Conservation (phyloP, 1,140 invertebrate genomes). For the Rhagoletis zephyria region DNA sequence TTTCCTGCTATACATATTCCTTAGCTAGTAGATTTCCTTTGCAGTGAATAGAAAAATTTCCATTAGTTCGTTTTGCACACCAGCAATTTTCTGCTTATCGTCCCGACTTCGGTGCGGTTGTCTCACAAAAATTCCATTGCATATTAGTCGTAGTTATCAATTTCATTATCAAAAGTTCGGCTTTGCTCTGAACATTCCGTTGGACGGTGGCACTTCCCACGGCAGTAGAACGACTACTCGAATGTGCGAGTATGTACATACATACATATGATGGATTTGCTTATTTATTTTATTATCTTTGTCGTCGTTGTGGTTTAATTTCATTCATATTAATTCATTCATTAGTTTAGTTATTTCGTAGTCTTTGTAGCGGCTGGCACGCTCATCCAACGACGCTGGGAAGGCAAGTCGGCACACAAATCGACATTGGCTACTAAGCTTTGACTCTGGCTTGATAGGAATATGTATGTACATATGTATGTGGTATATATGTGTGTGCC, state of each 20-base stretch:
- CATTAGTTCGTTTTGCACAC: neutral
- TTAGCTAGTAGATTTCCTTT: neutral
- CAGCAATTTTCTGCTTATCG: neutral
- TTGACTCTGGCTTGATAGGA: neutral
- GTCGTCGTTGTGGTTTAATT: conserved; percentile 20
- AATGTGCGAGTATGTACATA: neutral
- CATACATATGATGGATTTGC: neutral
- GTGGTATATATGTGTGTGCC: no score
- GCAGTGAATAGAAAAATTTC: neutral
- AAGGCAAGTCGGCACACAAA: no score
- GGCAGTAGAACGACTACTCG: neutral
- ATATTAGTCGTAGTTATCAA: conserved; percentile 35
- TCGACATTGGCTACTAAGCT: neutral
- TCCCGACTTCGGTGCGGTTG: neutral
- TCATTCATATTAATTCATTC: conserved; percentile 43
- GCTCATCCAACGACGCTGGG: neutral
- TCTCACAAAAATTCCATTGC: conserved; percentile 32
- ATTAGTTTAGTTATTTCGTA: neutral
- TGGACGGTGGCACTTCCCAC: neutral
- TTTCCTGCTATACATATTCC: no score
- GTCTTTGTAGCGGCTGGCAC: neutral
- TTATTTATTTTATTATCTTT: neutral
- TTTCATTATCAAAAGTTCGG: neutral
- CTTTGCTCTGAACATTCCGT: neutral
- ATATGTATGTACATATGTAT: neutral